Conservation (phyloP, 2,888 invertebrate species). For the Synergus gifuensis region DNA sequence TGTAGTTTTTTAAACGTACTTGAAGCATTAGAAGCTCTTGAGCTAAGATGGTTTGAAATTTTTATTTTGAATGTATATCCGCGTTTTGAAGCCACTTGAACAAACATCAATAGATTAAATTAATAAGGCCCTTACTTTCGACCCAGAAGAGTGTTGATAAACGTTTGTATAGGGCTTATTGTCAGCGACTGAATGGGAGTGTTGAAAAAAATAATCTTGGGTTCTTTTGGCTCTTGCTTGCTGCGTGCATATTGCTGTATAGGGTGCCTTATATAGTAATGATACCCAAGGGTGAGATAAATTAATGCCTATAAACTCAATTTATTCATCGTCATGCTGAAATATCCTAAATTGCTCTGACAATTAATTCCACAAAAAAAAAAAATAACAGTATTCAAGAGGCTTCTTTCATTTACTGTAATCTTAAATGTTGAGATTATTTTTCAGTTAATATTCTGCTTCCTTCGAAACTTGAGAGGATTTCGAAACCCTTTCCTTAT, state of each 20-base stretch:
- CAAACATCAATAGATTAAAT: neutral
- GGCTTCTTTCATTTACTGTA: too few relatives aligned
- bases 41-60: too few relatives aligned
- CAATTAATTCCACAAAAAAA: too few relatives aligned
- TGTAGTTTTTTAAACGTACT: too few relatives aligned
- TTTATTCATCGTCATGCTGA: neutral
- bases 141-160: neutral
- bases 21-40: too few relatives aligned
- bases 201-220: conserved; percentile 23
- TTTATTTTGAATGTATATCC: neutral
- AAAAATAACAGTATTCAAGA: too few relatives aligned
- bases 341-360: neutral
- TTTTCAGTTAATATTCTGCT: neutral
- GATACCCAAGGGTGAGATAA: neutral
- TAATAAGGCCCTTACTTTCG: neutral
- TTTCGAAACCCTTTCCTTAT: conserved; percentile 24
- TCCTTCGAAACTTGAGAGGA: neutral
- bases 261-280: neutral
- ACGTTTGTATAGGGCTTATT: neutral
- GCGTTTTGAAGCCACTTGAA: neutral
- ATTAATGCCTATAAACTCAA: neutral
- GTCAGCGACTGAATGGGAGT: neutral
- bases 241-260: neutral
- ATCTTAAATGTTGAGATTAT: neutral
- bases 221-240: neutral